Evolutionary conservation across 2,797 vertebrate species (phyloP), one percentile per base, ranked within the genome.

Genomic region (Melanotaenia parkinsoni): DNA sequence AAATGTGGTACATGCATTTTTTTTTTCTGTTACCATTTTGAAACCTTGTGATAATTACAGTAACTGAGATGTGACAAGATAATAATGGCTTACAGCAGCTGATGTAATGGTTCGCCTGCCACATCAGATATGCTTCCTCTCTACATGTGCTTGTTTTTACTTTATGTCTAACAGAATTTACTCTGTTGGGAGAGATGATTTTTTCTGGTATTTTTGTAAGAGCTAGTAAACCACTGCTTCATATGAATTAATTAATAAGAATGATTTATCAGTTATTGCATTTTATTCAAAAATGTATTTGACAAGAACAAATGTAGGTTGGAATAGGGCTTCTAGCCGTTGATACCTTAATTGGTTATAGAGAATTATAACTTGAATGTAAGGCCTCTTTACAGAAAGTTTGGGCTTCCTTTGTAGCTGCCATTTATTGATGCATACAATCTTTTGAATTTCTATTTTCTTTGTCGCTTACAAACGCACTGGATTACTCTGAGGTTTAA

Each of bases 21-120:
- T 24, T 24, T 53, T 71, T 76, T 67, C 4, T 63, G 47, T 67
- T 64, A 13, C 20, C 13, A 69, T 54, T 33, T 18, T 63, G 61
- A 62, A 62, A 43, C 18, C 63, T 43, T 65, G 18, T 58, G 16
- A 43, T 72, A 58, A 81, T 76, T 69, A 45, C 53, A 69, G 37
- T 71, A 58, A 63, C 56, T 1, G 0, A 47, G 11, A 57, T 67
- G 12, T 61, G 69, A 73, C 24, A 43, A 59, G 35, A 43, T 81
- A 69, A 71, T 73, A 45, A 59, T 56, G 43, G 5, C 11, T 28
- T 16, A 35, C 32, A 47, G 12, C 28, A 65, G 57, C 43, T 30
- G 5, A 16, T 30, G 53, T 8, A 16, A 7, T 4, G 7, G 13
- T 56, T 18, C 2, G 3, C 24, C 24, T 26, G 5, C 26, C 24